A percentile compares a stretch with the other conserved stretches of the same genome.
These are phyloP conservation scores for Drosophila robusta DNA, from an alignment of 2,888 invertebrate species.

Conservation along the genomic window DNA sequence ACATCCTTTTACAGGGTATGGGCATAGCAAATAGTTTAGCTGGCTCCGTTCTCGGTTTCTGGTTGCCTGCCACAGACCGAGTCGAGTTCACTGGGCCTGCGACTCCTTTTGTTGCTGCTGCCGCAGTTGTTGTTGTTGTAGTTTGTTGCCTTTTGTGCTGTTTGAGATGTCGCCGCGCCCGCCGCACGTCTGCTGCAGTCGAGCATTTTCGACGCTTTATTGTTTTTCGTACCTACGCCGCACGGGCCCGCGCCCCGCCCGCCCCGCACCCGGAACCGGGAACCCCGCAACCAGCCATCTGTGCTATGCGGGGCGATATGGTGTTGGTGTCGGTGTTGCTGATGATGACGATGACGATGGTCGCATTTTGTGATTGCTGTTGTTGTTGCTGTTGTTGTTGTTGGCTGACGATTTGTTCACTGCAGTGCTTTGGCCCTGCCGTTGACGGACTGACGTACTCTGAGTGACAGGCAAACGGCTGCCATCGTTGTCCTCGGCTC, in stretches of 20 bases:
- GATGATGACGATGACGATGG: conserved; percentile 13
- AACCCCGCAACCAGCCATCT: background rate
- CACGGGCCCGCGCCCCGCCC: too few species aligned
- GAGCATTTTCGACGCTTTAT: conserved; percentile 36
- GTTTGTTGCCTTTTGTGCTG: conserved; percentile 57
- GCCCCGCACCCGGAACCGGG: background rate
- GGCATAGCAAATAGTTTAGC: conserved; percentile 32
- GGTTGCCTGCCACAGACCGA: conserved; percentile 19
- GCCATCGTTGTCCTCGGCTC: conserved; percentile 23
- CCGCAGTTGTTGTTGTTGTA: conserved; percentile 13
- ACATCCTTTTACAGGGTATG: conserved; percentile 31
- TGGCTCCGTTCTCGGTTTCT: conserved; percentile 33
- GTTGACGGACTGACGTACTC: conserved; percentile 26
- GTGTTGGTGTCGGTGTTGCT: background rate
- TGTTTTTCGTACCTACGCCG: conserved; percentile 39
- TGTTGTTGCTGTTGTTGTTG: conserved; percentile 32
- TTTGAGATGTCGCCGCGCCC: conserved; percentile 42
- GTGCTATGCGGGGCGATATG: conserved; percentile 14
- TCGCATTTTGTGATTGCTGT: conserved; percentile 17
- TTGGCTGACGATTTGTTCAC: conserved; percentile 47
- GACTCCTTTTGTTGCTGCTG: conserved; percentile 31
- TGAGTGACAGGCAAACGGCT: conserved; percentile 25
- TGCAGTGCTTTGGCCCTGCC: conserved; percentile 37
- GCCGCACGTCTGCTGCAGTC: conserved; percentile 17
- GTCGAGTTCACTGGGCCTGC: conserved; percentile 30